phyloP scores from a whole-genome alignment of 2,113 vertebrate genomes.

The Todiramphus chloris region DNA sequence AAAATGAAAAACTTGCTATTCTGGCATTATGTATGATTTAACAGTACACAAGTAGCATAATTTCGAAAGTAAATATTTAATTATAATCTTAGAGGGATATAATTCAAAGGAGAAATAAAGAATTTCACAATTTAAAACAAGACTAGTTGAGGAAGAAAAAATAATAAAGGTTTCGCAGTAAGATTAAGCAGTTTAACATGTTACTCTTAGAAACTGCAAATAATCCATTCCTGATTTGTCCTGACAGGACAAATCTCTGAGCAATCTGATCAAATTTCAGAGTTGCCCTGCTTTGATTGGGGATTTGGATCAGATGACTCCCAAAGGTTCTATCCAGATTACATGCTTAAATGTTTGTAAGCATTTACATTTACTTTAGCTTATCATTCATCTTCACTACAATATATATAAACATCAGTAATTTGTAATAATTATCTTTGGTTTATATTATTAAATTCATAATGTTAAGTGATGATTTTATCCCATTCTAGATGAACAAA shows the following conservation, averaged over 20 bases:
- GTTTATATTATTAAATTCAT: background rate
- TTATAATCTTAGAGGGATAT: background rate
- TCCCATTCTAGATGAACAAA: background rate
- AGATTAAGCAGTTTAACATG: background rate
- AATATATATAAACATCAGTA: background rate
- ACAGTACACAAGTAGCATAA: background rate
- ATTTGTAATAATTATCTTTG: background rate
- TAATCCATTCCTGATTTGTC: background rate
- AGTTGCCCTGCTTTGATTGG: background rate
- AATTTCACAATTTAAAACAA: background rate
- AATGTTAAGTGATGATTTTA: background rate
- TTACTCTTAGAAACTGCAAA: background rate
- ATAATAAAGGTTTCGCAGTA: background rate
- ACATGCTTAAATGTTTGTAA: background rate
- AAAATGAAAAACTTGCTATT: background rate
- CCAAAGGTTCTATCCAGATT: background rate
- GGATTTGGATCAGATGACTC: background rate
- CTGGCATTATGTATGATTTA: background rate
- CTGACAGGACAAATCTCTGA: background rate
- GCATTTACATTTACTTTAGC: background rate
- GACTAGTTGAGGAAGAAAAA: background rate
- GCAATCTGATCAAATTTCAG: background rate
- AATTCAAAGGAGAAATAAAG: background rate
- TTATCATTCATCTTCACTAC: background rate
- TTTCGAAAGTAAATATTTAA: background rate